phyloP scores from a whole-genome alignment of 1,140 invertebrate species.

The Papilio polytes region DNA sequence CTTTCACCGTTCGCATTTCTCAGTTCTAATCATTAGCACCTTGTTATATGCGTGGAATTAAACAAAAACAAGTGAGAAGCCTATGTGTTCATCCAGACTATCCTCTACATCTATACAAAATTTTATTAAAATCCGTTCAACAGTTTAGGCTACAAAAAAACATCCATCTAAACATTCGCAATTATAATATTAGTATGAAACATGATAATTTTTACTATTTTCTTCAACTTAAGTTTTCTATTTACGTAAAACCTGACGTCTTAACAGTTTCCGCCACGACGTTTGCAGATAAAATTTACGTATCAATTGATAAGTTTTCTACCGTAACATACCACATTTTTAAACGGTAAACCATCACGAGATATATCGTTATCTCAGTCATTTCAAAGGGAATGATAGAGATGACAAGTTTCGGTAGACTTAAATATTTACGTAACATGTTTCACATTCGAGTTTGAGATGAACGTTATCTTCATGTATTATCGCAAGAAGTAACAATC shows the following conservation, averaged over 20 bases:
- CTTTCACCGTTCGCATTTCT: constrained; percentile 3
- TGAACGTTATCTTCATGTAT: constrained; percentile 19
- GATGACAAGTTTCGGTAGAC: not conserved
- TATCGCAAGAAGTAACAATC: not conserved
- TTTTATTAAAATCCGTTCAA: no score
- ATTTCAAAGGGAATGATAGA: not conserved
- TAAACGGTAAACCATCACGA: not conserved
- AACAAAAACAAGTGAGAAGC: no score
- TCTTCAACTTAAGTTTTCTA: no score
- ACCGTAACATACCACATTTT: not conserved
- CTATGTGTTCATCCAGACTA: no score
- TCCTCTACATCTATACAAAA: no score
- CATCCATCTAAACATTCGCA: no score
- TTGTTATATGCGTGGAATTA: no score
- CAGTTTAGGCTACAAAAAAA: no score
- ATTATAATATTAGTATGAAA: no score
- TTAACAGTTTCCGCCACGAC: not conserved
- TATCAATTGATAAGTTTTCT: constrained; percentile 8
- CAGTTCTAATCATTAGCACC: not conserved
- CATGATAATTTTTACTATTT: no score
- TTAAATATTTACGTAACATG: constrained; percentile 4
- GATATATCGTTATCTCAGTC: not conserved
- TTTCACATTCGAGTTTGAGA: not conserved
- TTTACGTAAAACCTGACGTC: not conserved
- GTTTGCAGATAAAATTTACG: not conserved